Evolutionary conservation across 2,888 invertebrate species (phyloP).

Genomic region (Calameuta pallipes): DNA sequence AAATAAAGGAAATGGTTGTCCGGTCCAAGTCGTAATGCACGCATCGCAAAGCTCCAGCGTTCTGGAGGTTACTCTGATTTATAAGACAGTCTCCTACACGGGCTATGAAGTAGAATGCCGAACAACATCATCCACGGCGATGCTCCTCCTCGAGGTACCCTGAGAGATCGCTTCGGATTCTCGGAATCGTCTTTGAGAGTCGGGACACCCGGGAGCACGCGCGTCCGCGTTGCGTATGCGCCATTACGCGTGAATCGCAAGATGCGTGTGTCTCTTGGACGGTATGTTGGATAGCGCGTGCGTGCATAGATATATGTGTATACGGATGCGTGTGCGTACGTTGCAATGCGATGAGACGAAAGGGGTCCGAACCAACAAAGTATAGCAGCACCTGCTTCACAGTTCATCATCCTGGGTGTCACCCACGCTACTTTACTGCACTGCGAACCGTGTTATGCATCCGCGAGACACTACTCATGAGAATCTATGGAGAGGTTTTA

Average conservation of each 20-base stretch:
- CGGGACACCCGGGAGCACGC: constrained; percentile 18
- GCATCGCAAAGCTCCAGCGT: constrained; percentile 41
- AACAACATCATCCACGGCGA: constrained; percentile 34
- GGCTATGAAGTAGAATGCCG: constrained; percentile 28
- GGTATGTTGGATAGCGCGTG: not conserved
- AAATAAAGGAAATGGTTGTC: not conserved
- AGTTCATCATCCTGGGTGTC: constrained; percentile 63
- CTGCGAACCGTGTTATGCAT: constrained; percentile 63
- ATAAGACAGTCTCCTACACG: constrained; percentile 34
- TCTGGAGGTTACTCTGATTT: constrained; percentile 50
- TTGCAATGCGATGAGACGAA: constrained; percentile 2
- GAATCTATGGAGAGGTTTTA: constrained; percentile 58
- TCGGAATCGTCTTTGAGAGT: constrained; percentile 39
- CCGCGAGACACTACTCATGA: constrained; percentile 51
- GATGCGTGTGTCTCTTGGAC: constrained; percentile 36
- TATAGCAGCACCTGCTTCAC: constrained; percentile 61
- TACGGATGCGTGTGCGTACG: not conserved
- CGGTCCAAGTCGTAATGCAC: constrained; percentile 12
- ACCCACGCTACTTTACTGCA: constrained; percentile 65
- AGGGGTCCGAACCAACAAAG: constrained; percentile 19
- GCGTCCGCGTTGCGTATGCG: constrained; percentile 31
- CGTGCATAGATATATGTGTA: not conserved
- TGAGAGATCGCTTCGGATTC: constrained; percentile 39
- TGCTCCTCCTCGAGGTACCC: constrained; percentile 23
- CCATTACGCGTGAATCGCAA: constrained; percentile 48